Evolutionary conservation across 2,113 vertebrate species (phyloP).

Genomic region (Misgurnus anguillicaudatus): DNA sequence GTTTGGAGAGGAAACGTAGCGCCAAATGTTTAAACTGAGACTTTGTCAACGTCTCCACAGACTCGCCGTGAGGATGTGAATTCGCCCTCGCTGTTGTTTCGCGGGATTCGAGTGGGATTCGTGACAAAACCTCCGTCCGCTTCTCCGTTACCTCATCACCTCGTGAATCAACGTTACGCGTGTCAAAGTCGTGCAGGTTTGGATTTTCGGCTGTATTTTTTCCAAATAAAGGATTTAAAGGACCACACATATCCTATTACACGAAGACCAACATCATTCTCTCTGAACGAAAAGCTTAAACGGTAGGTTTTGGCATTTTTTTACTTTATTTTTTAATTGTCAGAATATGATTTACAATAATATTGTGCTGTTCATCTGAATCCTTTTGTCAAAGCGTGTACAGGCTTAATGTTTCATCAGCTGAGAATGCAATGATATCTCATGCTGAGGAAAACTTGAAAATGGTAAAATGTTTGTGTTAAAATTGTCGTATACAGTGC

Average conservation of each 20-base stretch:
- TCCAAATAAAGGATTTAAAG: constrained; percentile 24
- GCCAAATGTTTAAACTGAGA: constrained; percentile 24
- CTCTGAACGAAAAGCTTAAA: background rate
- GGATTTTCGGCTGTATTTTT: constrained; percentile 32
- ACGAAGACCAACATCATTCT: background rate
- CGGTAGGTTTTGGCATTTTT: background rate
- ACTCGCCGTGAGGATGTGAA: constrained; percentile 11
- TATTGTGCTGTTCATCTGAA: background rate
- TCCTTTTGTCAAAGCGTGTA: too few species aligned
- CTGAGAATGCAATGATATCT: background rate
- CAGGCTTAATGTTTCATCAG: background rate
- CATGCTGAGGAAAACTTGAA: background rate
- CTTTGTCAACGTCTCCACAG: constrained; percentile 5
- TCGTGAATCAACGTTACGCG: constrained; percentile 14
- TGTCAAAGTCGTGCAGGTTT: background rate
- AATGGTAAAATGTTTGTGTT: background rate
- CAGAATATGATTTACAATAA: background rate
- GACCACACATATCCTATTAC: background rate
- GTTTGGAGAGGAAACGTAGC: constrained; percentile 40
- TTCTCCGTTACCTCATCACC: background rate
- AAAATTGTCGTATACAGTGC: too few species aligned
- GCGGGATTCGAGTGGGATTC: constrained; percentile 37
- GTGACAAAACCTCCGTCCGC: constrained; percentile 16
- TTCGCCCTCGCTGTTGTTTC: constrained; percentile 18
- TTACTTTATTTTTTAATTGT: background rate